Conservation (phyloP, 2,888 invertebrate species). For the Lapara coniferarum region DNA sequence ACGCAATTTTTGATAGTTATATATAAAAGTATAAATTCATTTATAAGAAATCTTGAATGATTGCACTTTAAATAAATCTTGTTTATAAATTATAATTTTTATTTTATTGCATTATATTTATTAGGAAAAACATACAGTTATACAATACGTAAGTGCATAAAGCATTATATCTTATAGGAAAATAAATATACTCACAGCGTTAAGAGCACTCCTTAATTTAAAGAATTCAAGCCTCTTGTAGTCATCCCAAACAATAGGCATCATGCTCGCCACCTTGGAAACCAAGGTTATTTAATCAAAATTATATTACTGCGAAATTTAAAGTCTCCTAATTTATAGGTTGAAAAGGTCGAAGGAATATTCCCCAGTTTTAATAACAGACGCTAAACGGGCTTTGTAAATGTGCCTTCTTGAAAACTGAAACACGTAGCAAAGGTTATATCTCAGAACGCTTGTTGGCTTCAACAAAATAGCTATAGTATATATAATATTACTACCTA, state of each 20-base stretch:
- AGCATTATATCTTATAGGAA: no score
- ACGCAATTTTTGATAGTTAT: no score
- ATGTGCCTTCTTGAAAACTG: neutral
- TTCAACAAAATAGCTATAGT: neutral
- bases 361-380: conserved; percentile 16
- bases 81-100: no score
- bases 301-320: conserved; percentile 16
- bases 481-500: neutral
- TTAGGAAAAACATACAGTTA: no score
- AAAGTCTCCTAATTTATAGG: conserved; percentile 20
- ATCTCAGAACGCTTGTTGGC: neutral
- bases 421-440: conserved; percentile 9
- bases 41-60: no score
- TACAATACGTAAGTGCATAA: no score
- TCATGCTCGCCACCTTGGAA: neutral
- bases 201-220: neutral
- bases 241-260: neutral
- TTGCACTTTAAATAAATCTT: no score
- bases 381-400: conserved; percentile 1
- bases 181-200: no score
- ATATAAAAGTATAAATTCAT: no score
- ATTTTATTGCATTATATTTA: no score
- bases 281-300: conserved; percentile 24
- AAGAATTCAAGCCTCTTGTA: neutral
- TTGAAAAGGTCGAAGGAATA: conserved; percentile 19